phyloP scores from a whole-genome alignment of 30 jellyfish, hydroid and myxozoan species.

The Euphysa ruthae region DNA sequence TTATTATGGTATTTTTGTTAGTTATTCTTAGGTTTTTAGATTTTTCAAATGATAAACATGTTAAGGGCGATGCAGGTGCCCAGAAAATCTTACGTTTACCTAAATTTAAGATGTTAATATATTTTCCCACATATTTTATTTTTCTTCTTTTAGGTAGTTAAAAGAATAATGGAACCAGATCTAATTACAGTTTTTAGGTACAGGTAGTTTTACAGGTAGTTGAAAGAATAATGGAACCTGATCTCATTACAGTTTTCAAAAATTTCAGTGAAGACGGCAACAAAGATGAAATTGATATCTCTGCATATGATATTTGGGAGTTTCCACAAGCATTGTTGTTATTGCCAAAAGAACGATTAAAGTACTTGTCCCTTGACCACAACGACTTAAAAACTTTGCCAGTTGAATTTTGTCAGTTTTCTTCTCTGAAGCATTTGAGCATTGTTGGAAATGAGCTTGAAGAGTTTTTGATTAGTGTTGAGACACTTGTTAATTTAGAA shows the following conservation, averaged over 20 bases:
- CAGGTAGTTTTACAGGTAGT: too few species aligned
- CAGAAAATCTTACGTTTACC: too few species aligned
- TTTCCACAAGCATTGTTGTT: constrained; percentile 6
- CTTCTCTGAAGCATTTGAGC: constrained; percentile 22
- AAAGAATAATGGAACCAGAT: too few species aligned
- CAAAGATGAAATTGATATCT: constrained; percentile 22
- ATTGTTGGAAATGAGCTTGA: constrained; percentile 49
- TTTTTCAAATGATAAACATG: too few species aligned
- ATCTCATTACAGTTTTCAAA: background rate
- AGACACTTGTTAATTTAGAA: constrained; percentile 23
- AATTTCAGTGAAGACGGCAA: constrained; percentile 12
- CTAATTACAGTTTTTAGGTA: too few species aligned
- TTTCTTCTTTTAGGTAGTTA: too few species aligned
- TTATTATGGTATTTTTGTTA: too few species aligned
- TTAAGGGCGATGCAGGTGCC: too few species aligned
- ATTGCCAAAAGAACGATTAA: background rate
- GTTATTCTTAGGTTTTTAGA: too few species aligned
- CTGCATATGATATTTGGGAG: constrained; percentile 38
- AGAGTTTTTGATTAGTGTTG: constrained; percentile 32
- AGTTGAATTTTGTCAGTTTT: constrained; percentile 22
- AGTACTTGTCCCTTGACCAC: constrained; percentile 38
- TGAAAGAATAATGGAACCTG: too few species aligned
- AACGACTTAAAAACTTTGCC: constrained; percentile 55
- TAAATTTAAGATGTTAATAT: too few species aligned
- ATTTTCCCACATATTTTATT: too few species aligned